These are phyloP conservation scores for Scytalopus superciliaris DNA, from an alignment of 2,113 vertebrate genomes.

Conservation along the genomic window DNA sequence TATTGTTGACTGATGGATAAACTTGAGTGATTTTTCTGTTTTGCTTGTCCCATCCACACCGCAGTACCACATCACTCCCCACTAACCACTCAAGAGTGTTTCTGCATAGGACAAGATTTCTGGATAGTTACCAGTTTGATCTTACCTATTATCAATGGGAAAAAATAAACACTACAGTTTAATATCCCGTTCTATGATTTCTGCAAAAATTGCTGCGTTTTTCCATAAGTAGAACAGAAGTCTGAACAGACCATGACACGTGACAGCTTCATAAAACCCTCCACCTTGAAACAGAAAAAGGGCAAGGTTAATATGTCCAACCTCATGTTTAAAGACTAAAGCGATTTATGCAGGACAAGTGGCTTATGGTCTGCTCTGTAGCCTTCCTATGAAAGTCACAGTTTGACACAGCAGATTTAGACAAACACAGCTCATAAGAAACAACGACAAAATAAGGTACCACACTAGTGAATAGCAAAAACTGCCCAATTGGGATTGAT, in stretches of 20 bases:
- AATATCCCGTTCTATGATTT: neutral
- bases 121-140: neutral
- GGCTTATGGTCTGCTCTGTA: neutral
- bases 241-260: neutral
- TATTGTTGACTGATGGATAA: neutral
- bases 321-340: neutral
- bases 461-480: neutral
- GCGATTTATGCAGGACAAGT: neutral
- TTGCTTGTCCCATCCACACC: neutral
- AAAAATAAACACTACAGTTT: neutral
- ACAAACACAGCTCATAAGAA: neutral
- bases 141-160: neutral
- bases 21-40: neutral
- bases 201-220: neutral
- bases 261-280: neutral
- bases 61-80: neutral
- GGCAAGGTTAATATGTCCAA: neutral
- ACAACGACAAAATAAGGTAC: rapidly evolving
- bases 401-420: neutral
- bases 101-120: neutral
- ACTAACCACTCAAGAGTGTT: neutral
- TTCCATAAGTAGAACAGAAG: neutral
- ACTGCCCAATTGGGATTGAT: neutral
- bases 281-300: neutral
- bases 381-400: neutral